Evolutionary conservation across 2,888 invertebrate genomes (phyloP).

Genomic region (Pardosa pseudoannulata): DNA sequence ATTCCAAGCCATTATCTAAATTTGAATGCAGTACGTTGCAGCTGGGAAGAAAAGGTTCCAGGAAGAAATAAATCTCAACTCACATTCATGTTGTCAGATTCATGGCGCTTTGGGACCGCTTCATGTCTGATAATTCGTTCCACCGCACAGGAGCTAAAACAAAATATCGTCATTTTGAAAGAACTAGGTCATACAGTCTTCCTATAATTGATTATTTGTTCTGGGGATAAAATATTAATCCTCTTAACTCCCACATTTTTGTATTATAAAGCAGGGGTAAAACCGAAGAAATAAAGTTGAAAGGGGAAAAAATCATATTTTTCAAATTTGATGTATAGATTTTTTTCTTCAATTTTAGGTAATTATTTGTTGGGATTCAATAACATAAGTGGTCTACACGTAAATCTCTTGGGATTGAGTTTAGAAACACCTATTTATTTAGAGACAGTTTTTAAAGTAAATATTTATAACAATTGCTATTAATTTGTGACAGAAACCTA

Average conservation of each 20-base stretch:
- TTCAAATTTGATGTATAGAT: too few species aligned
- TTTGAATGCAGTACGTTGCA: background rate
- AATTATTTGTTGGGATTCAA: too few species aligned
- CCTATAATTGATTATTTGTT: background rate
- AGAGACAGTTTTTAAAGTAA: too few species aligned
- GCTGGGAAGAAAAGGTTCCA: background rate
- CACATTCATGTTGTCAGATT: conserved; percentile 3
- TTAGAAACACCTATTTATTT: too few species aligned
- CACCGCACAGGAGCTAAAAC: background rate
- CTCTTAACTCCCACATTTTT: background rate
- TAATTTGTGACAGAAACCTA: too few species aligned
- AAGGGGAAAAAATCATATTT: too few species aligned
- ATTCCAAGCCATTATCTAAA: background rate
- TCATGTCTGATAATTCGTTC: background rate
- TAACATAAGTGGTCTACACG: too few species aligned
- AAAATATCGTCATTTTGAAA: conserved; percentile 12
- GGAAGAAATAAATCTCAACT: background rate
- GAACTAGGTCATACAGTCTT: background rate
- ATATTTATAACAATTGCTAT: too few species aligned
- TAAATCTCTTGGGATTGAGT: too few species aligned
- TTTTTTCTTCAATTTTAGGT: too few species aligned
- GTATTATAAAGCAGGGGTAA: too few species aligned
- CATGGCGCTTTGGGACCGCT: background rate
- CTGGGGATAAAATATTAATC: background rate
- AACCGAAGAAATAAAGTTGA: too few species aligned